A percentile compares a stretch with the other conserved stretches of the same genome.
Conservation (phyloP, 2,888 invertebrate genomes). For the Crocallis elinguaria region DNA sequence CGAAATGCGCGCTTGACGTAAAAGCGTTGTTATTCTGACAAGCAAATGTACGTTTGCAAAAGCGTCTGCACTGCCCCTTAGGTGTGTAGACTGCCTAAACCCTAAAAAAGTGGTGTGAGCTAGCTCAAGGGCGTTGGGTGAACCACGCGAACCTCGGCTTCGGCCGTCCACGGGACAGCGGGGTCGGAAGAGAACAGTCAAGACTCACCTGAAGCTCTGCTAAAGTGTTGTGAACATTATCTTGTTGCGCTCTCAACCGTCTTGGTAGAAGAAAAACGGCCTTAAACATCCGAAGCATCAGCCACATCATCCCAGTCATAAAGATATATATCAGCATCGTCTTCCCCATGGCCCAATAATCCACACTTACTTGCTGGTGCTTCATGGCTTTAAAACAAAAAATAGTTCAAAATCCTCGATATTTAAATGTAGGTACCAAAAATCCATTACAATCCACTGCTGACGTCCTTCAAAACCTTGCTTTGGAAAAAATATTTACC, state of each 20-base stretch:
- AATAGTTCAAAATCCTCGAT: background rate
- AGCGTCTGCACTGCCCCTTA: too few species aligned
- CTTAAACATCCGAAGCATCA: slow-evolving; percentile 87
- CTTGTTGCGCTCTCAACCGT: slow-evolving; percentile 83
- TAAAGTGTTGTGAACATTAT: slow-evolving; percentile 77
- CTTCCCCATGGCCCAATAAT: slow-evolving; percentile 87
- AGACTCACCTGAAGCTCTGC: slow-evolving; percentile 74
- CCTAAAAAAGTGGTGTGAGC: too few species aligned
- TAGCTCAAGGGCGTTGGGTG: too few species aligned
- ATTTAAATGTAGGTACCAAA: background rate
- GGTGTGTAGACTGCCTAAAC: too few species aligned
- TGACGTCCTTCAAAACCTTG: too few species aligned
- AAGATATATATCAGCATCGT: slow-evolving; percentile 86
- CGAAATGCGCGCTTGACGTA: too few species aligned
- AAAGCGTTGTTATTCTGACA: too few species aligned
- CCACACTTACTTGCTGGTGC: slow-evolving; percentile 87
- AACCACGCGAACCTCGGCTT: too few species aligned
- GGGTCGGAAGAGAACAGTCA: background rate
- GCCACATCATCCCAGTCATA: slow-evolving; percentile 86
- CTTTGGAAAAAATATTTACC: too few species aligned
- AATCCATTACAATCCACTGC: too few species aligned
- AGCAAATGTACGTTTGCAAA: too few species aligned
- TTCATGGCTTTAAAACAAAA: slow-evolving; percentile 76
- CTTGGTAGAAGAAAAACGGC: slow-evolving; percentile 87
- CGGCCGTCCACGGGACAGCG: background rate